Evolutionary conservation across 2,888 invertebrate genomes (phyloP).

Genomic region (Drosophila putrida): DNA sequence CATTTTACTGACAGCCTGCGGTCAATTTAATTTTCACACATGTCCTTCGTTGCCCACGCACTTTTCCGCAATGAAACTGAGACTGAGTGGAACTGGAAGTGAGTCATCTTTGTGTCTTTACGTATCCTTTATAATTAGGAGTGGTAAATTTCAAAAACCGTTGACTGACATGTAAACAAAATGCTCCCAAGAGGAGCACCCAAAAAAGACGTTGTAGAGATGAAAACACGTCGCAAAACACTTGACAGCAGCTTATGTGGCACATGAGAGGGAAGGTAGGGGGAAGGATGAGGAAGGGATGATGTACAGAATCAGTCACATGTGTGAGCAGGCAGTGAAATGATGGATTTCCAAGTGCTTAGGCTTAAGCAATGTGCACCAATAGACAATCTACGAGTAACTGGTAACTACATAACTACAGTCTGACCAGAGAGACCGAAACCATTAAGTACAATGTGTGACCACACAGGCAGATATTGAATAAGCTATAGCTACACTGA

Average conservation of each 20-base stretch:
- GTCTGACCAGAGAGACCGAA: neutral
- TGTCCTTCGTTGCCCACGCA: constrained; percentile 14
- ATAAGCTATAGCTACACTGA: constrained; percentile 32
- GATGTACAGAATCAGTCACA: neutral
- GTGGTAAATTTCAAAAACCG: constrained; percentile 42
- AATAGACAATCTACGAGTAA: constrained; percentile 25
- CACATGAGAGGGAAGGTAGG: neutral
- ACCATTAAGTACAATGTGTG: constrained; percentile 39
- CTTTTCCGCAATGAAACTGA: neutral
- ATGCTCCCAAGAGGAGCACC: neutral
- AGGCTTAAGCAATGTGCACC: constrained; percentile 24
- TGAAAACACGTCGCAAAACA: constrained; percentile 25
- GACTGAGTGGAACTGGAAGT: neutral
- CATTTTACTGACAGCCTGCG: constrained; percentile 25
- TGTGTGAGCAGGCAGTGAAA: constrained; percentile 15
- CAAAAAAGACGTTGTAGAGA: neutral
- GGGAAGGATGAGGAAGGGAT: neutral
- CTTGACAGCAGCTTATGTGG: constrained; percentile 33
- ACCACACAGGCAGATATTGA: constrained; percentile 23
- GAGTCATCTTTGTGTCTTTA: constrained; percentile 19
- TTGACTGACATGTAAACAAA: constrained; percentile 34
- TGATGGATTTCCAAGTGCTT: constrained; percentile 46
- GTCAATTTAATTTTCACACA: constrained; percentile 47
- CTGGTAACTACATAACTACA: neutral
- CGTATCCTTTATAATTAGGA: constrained; percentile 35